These are phyloP conservation scores for Anhinga anhinga DNA, from an alignment of 2,113 vertebrate genomes.

Conservation along the genomic window DNA sequence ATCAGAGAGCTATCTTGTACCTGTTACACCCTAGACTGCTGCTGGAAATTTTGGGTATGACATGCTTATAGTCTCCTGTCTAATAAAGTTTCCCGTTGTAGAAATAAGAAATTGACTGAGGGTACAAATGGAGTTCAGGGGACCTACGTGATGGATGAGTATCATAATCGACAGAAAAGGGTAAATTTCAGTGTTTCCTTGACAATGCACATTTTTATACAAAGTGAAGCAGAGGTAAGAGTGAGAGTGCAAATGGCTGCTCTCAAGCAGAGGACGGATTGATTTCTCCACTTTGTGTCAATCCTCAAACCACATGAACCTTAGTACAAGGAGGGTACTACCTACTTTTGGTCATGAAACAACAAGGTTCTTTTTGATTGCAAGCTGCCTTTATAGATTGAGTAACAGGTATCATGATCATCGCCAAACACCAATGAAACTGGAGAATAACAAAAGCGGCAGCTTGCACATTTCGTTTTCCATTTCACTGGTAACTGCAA, in stretches of 20 bases:
- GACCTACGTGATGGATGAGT: neutral
- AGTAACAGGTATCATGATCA: neutral
- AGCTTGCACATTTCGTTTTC: neutral
- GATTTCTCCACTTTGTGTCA: neutral
- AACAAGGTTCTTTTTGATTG: neutral
- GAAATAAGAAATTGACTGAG: neutral
- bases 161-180: rapidly evolving
- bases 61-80: neutral
- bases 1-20: neutral
- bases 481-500: neutral
- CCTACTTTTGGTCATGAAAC: neutral
- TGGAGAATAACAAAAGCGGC: neutral
- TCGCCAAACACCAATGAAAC: neutral
- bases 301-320: neutral
- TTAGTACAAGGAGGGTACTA: neutral
- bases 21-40: neutral
- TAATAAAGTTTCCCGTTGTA: neutral
- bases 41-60: neutral
- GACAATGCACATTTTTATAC: neutral
- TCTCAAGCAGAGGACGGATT: neutral
- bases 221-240: neutral
- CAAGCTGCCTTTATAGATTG: neutral
- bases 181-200: neutral
- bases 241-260: neutral
- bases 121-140: neutral